Evolutionary conservation across 2,888 invertebrate species (phyloP), one percentile per base, ranked within the genome.

Genomic region (Parnassius smintheus): DNA sequence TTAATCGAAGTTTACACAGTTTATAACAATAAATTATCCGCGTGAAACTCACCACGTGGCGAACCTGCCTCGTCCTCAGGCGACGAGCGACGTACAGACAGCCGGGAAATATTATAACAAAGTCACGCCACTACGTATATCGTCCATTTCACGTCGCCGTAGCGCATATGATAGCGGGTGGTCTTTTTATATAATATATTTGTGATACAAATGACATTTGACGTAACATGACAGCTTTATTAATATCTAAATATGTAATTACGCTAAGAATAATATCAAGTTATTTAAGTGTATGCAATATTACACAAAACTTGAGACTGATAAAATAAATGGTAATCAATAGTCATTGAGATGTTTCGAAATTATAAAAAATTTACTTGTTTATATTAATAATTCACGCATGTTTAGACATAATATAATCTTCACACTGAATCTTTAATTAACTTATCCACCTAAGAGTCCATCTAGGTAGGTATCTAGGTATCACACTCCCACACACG

Each of bases 181-280:
- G 62, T 57, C 62, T 46, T 60, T 54, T 46, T 22, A 61, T 52
- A 35, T 56, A 13, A 46, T 22, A 52, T 62, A 61, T 46, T 46
- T 52, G 12, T 45, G 44, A 13, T 48, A 35, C 35, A 49, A 60
- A 49, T 50, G 49, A 35, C 60, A 44, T 55, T 42, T 49, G 60
- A 54, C 49, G 51, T 22, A 22, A 18, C 51, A 1, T 18, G 18
- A 18, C 18, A 9, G 18, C 8, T 35, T 56, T 25, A 50, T 42
- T 9, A 18, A 58, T 46, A 12, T 41, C 18, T 18, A 18, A 18
- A 1, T 18, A 18, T 18, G 18, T 18, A 18, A 18, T 18, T 18
- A 18, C 1, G 1, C 18, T 18, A 18, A 18, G 18, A 18, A 50
- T 9, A 18, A 58, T 46, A 12, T 41, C 18, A 35, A 48, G 50